Evolutionary conservation across 2,113 vertebrate species (phyloP).

Genomic region (Dasyprocta punctata): DNA sequence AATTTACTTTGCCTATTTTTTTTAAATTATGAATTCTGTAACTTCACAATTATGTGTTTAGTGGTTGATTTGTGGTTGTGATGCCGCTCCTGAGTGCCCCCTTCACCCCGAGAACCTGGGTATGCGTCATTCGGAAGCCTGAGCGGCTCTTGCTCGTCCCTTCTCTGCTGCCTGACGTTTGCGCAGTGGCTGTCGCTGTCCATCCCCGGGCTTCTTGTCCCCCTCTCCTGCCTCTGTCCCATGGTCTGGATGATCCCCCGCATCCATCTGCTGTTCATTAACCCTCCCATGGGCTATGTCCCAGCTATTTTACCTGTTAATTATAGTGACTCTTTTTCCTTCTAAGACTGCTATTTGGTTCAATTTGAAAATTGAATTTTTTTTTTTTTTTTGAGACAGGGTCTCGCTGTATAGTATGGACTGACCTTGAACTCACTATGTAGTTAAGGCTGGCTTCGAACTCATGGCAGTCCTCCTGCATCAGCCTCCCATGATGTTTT

Average conservation of each 20-base stretch:
- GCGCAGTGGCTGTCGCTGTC: not conserved
- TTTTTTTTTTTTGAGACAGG: no score
- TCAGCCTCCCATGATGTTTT: not conserved
- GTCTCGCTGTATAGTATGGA: no score
- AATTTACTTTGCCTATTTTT: not conserved
- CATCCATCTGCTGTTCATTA: not conserved
- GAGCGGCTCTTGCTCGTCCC: not conserved
- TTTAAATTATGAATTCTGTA: not conserved
- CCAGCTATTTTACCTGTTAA: constrained; percentile 1
- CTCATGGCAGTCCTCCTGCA: no score
- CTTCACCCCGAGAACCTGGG: not conserved
- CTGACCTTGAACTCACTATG: no score
- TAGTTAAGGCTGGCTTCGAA: no score
- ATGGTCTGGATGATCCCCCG: not conserved
- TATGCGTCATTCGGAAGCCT: not conserved
- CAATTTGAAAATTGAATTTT: no score
- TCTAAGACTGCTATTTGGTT: constrained; percentile 39
- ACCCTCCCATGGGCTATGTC: not conserved
- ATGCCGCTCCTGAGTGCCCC: not conserved
- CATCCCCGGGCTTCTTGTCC: not conserved
- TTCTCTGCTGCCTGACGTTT: not conserved
- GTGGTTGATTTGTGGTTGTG: not conserved
- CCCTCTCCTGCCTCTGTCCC: not conserved
- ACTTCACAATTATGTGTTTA: not conserved
- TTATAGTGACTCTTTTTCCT: not conserved